Evolutionary conservation across 2,888 invertebrate genomes (phyloP).

Genomic region (Mythimna ferrago): DNA sequence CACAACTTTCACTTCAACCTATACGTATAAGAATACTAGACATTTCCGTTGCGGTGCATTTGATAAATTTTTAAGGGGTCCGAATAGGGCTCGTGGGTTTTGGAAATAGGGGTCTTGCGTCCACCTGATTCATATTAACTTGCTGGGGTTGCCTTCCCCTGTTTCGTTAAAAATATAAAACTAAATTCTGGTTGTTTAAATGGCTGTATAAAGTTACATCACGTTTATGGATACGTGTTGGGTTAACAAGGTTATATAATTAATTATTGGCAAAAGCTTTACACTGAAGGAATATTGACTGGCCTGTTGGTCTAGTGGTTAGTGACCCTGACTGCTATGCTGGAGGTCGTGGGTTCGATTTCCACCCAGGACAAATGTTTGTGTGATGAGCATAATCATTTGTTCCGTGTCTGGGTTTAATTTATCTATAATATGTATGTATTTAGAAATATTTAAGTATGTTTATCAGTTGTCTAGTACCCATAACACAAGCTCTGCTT

Average conservation of each 20-base stretch:
- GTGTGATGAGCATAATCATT: no score
- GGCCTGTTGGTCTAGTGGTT: no score
- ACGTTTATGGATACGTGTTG: conserved; percentile 53
- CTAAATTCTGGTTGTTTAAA: conserved; percentile 65
- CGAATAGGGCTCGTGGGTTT: conserved; percentile 79
- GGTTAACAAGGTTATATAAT: conserved; percentile 45
- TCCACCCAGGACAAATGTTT: no score
- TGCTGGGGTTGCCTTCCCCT: conserved; percentile 49
- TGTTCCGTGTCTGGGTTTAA: no score
- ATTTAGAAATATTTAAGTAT: no score
- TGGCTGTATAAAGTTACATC: conserved; percentile 59
- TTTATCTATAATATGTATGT: no score
- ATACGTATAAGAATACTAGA: conserved; percentile 60
- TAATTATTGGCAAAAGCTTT: conserved; percentile 42
- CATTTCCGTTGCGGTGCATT: conserved; percentile 72
- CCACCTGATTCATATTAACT: conserved; percentile 68
- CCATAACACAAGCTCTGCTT: no score
- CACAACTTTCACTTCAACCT: conserved; percentile 73
- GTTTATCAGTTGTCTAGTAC: no score
- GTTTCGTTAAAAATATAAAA: conserved; percentile 64
- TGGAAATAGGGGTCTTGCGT: conserved; percentile 60
- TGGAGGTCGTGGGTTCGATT: no score
- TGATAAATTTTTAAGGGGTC: conserved; percentile 85
- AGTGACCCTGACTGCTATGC: no score
- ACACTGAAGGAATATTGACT: neutral